A percentile compares a stretch with the other conserved stretches of the same genome.
phyloP scores from a whole-genome alignment of 2,113 vertebrate genomes.

The Ibidorhyncha struthersii region DNA sequence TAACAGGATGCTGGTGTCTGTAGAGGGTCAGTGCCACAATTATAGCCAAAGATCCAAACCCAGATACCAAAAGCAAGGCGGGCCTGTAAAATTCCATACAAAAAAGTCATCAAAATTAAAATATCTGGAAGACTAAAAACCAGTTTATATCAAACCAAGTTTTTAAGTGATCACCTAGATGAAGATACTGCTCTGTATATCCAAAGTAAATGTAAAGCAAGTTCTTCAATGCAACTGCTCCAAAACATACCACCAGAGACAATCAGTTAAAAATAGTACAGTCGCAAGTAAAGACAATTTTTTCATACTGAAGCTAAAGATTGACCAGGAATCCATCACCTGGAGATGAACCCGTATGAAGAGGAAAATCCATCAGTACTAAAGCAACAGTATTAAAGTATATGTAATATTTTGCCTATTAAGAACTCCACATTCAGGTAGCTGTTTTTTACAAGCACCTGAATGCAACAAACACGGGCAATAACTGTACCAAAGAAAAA shows the following conservation, averaged over 20 bases:
- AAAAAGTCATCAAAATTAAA: neutral
- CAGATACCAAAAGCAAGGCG: conserved; percentile 83
- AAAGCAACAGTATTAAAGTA: neutral
- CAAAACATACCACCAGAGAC: neutral
- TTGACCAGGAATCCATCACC: neutral
- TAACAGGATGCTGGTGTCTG: conserved; percentile 90
- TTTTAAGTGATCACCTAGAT: neutral
- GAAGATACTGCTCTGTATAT: neutral
- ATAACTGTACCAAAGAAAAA: neutral
- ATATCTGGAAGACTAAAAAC: neutral
- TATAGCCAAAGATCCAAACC: conserved; percentile 83
- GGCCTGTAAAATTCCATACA: conserved; percentile 78
- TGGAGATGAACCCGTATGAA: neutral
- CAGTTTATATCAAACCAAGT: neutral
- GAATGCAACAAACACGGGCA: neutral
- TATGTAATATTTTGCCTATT: neutral
- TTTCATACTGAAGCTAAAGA: neutral
- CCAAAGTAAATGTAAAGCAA: neutral
- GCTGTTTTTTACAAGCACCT: neutral
- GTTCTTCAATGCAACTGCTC: neutral
- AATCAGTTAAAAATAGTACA: neutral
- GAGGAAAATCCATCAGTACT: neutral
- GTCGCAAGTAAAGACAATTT: neutral
- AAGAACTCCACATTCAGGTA: neutral
- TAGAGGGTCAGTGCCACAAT: conserved; percentile 86